Conservation (phyloP, 2,888 invertebrate species). For the Lobophora halterata region DNA sequence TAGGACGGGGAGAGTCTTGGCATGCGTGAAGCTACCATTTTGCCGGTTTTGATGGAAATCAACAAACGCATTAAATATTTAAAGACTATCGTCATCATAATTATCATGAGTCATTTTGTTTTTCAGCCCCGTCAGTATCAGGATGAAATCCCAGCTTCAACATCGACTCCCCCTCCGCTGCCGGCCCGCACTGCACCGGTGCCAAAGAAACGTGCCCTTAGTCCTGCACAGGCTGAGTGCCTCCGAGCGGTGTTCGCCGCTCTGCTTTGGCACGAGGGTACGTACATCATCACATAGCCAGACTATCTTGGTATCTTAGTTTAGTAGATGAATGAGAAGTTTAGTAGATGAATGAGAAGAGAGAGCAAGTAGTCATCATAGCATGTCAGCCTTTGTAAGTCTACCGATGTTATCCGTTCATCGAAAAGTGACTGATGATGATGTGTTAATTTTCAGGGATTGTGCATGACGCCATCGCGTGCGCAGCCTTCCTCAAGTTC, state of each 20-base stretch:
- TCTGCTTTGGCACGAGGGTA: conserved; percentile 97
- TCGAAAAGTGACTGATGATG: neutral
- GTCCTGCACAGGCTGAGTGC: conserved; percentile 95
- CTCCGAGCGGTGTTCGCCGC: conserved; percentile 97
- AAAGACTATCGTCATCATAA: too few species aligned
- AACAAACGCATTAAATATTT: too few species aligned
- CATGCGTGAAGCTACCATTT: too few species aligned
- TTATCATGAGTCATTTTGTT: too few species aligned
- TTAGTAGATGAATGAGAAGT: too few species aligned
- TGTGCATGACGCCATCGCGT: conserved; percentile 98
- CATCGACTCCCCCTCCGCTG: conserved; percentile 67
- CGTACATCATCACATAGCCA: neutral
- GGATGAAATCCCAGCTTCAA: conserved; percentile 64
- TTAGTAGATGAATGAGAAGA: too few species aligned
- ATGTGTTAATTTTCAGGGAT: conserved; percentile 79
- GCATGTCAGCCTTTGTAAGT: too few species aligned
- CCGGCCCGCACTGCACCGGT: conserved; percentile 55
- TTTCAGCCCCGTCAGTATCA: too few species aligned
- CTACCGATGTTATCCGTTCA: neutral
- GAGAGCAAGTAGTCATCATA: too few species aligned
- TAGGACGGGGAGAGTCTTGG: too few species aligned
- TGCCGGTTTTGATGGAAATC: too few species aligned
- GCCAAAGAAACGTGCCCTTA: conserved; percentile 90
- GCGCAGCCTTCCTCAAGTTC: conserved; percentile 97
- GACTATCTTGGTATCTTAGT: too few species aligned